These are phyloP conservation scores for Marmota flaviventris DNA, from an alignment of 2,113 vertebrate species.

Conservation along the genomic window DNA sequence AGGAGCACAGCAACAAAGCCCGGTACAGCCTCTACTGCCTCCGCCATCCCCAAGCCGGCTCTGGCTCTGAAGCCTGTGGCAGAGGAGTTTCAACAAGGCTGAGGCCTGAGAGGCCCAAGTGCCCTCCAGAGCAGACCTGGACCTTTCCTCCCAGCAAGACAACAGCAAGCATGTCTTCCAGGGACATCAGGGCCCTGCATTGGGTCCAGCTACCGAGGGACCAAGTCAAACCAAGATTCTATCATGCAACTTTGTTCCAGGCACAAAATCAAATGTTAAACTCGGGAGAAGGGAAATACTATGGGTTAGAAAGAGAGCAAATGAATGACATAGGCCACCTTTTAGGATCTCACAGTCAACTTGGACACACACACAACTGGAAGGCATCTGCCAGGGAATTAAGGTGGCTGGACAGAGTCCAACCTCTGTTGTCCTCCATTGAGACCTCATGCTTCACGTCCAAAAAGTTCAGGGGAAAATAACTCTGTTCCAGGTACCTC, in stretches of 20 bases:
- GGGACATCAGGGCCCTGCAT: neutral
- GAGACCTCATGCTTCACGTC: neutral
- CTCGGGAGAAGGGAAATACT: neutral
- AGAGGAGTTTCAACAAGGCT: neutral
- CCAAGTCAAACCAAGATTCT: neutral
- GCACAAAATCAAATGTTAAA: neutral
- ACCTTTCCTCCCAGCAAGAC: neutral
- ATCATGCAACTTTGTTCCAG: neutral
- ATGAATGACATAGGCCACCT: neutral
- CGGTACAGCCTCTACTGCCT: neutral
- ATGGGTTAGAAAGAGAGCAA: neutral
- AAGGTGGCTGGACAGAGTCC: neutral
- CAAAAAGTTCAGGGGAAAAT: neutral
- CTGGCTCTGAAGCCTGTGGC: neutral
- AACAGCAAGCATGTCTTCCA: neutral
- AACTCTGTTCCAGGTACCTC: neutral
- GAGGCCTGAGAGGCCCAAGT: accelerated
- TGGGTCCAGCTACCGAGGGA: neutral
- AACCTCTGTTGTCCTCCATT: neutral
- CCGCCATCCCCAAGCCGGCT: too few species aligned
- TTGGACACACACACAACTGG: neutral
- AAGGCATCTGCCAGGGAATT: neutral
- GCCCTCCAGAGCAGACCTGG: neutral
- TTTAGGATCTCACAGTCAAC: neutral
- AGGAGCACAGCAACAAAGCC: neutral